Evolutionary conservation across 2,113 vertebrate genomes (phyloP).

Genomic region (Pontoporia blainvillei): DNA sequence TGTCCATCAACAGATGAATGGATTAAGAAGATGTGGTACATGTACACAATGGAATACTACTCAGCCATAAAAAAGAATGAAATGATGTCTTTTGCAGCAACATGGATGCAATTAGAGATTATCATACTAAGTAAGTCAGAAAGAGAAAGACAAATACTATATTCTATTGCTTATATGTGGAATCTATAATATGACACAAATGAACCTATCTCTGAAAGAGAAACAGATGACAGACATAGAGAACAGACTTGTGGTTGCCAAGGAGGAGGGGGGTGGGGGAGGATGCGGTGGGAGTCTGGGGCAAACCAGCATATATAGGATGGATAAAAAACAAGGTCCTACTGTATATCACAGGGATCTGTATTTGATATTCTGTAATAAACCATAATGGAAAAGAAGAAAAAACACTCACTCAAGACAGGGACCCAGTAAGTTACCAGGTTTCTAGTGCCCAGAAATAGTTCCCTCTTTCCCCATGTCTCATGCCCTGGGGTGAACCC

Average conservation of each 20-base stretch:
- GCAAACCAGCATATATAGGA: background rate
- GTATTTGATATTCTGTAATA: background rate
- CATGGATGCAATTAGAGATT: background rate
- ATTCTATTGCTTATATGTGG: background rate
- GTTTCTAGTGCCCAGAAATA: background rate
- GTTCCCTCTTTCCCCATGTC: background rate
- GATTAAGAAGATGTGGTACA: background rate
- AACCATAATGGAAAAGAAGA: background rate
- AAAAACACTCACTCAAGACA: background rate
- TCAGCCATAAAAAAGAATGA: background rate
- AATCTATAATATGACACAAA: background rate
- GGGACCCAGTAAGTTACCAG: background rate
- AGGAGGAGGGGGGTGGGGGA: background rate
- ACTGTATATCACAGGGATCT: background rate
- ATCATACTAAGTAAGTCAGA: background rate
- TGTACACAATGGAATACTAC: background rate
- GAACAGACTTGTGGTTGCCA: background rate
- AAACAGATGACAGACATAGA: background rate
- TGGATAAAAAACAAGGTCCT: background rate
- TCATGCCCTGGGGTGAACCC: background rate
- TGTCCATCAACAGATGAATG: too few species aligned
- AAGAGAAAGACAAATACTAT: background rate
- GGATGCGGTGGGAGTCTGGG: background rate
- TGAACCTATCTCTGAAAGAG: background rate
- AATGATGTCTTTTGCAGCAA: background rate